Evolutionary conservation across 2,888 invertebrate species (phyloP), one percentile per base, ranked within the genome.

Genomic region (Pandemis cinnamomeana): DNA sequence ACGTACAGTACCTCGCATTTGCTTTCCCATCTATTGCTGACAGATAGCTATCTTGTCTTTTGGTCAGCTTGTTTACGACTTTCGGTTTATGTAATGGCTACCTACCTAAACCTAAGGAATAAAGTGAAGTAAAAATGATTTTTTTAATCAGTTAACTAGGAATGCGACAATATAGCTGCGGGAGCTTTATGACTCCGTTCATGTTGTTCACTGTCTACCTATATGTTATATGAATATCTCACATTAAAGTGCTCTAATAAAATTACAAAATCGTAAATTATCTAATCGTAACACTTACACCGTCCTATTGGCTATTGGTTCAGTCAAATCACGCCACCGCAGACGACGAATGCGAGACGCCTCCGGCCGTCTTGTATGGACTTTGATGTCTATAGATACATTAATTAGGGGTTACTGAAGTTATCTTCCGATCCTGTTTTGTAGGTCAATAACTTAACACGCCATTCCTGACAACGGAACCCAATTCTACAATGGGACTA

Each of bases 231-330:
- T 5, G 46, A 11, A 46, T 11, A 11, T 46, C 0, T 11, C 46
- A 11, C 5, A 46, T 46, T 46, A 27, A 27, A 51, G 58, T 48
- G 55, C 15, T 61, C 71, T 67, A 60, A 77, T 76, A 75, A 74
- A 61, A 58, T 68, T 71, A 71, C 53, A 74, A 72, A 67, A 69
- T 71, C 67, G 63, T 58, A 60, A 84, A 78, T 84, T 90, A 92
- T 93, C 92, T 91, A 89, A 91, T 91, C 91, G 82, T 77, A 76
- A 78, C 83, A 79, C 82, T 80, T 76, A 89, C 53, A 48, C 63
- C 58, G 67, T 66, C 70, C 76, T 88, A 93, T 92, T 93, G 92
- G 92, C 83, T 87, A 93, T 93, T 93, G 93, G 92, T 82, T 86
- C 82, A 79, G 80, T 85, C 80, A 81, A 87, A 86, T 93, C 93